Evolutionary conservation across 64 coral and sea anemone species (phyloP), one percentile per base, ranked within the genome.

Genomic region (Porites australiensis): DNA sequence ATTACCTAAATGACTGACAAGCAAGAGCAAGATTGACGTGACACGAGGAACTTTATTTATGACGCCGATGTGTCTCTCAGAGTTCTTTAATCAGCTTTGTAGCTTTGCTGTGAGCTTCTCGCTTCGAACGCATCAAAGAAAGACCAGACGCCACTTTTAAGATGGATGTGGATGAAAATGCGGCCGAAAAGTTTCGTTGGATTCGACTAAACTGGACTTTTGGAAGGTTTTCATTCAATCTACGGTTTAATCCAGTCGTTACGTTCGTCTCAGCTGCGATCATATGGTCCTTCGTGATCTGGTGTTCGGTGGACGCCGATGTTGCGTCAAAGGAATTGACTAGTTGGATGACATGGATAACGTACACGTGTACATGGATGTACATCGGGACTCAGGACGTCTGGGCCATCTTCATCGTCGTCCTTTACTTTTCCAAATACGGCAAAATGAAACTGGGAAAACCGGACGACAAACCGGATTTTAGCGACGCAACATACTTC

Each of bases 371-470:
- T 58, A 90, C 93, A 44, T 95, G 93, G 93, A 18, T 95, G 47
- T 95, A 95, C 50, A 90, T 95, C 72, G 93, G 93, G 6, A 90
- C 93, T 3, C 93, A 90, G 90, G 93, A 95, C 46, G 79, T 77
- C 10, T 95, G 93, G 93, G 69, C 87, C 8, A 27, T 95, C 3
- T 89, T 95, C 59, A 48, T 95, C 7, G 22, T 95, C 5, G 76
- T 82, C 13, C 22, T 94, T 2, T 86, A 71, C 37, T 90, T 95
- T 79, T 90, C 87, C 15, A 95, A 95, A 49, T 95, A 95, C 64
- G 47, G 67, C 14, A 73, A 86, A 18, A 64, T 95, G 62, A 95
- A 95, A 75, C 88, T 95, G 44, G 93, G 87, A 14, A 95, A 95
- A 81, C 73, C 70, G 14, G 78, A 66, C 44, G 70, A 95, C 61